Evolutionary conservation across 2,888 invertebrate genomes (phyloP).

Genomic region (Meganola albula): DNA sequence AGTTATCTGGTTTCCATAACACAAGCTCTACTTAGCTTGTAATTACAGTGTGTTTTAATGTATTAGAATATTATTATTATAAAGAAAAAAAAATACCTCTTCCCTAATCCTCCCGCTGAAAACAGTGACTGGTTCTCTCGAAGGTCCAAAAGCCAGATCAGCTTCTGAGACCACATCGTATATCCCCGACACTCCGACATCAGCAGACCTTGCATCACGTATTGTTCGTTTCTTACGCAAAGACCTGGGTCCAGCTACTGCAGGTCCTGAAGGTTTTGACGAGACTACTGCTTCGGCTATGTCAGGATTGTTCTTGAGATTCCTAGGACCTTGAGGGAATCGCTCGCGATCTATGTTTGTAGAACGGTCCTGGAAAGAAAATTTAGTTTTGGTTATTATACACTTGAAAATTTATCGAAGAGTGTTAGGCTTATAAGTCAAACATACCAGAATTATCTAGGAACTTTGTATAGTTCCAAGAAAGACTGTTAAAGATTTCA

Average conservation of each 20-base stretch:
- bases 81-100: constrained; percentile 80
- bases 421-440: no score
- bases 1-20: no score
- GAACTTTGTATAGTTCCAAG: no score
- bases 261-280: constrained; percentile 65
- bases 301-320: constrained; percentile 68
- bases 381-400: background rate
- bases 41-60: no score
- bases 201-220: constrained; percentile 87
- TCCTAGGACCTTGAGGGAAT: constrained; percentile 88
- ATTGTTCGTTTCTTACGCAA: constrained; percentile 80
- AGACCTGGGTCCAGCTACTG: constrained; percentile 74
- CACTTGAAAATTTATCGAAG: no score
- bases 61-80: no score
- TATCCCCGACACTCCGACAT: constrained; percentile 92
- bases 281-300: constrained; percentile 67
- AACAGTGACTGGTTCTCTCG: constrained; percentile 89
- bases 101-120: constrained; percentile 92
- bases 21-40: no score
- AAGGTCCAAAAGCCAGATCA: constrained; percentile 92
- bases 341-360: constrained; percentile 80
- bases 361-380: constrained; percentile 63
- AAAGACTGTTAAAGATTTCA: no score
- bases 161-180: constrained; percentile 95
- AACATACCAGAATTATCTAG: no score